Percentiles rank a stretch among this genome's conserved stretches.
phyloP scores from a whole-genome alignment of 2,113 vertebrate genomes.

The Chauna torquata region DNA sequence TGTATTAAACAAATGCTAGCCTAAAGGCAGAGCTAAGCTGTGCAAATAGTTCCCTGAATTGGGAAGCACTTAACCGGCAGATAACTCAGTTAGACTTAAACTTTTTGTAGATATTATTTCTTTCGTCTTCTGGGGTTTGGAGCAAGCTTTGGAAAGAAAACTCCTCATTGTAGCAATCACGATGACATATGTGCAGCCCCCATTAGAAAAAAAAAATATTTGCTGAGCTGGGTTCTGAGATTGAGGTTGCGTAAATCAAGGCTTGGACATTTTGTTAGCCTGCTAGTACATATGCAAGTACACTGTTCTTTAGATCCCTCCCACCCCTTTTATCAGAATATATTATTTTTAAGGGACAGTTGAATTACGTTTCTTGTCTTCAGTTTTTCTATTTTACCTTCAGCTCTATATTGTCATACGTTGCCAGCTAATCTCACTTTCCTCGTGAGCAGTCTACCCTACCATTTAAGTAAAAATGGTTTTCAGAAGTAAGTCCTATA shows the following conservation, averaged over 20 bases:
- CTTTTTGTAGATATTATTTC: not conserved
- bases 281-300: not conserved
- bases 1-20: conserved; percentile 4
- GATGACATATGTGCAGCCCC: not conserved
- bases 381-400: not conserved
- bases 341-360: not conserved
- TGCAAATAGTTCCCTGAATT: conserved; percentile 5
- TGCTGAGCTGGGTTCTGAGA: not conserved
- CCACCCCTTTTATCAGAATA: not conserved
- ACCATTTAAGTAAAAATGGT: conserved; percentile 31
- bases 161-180: not conserved
- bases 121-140: not conserved
- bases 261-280: not conserved
- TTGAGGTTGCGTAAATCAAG: not conserved
- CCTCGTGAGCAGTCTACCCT: not conserved
- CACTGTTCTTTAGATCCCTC: not conserved
- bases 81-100: conserved; percentile 11
- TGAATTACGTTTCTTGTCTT: conserved; percentile 10
- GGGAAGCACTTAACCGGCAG: not conserved
- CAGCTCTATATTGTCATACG: not conserved
- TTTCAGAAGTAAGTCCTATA: conserved; percentile 39
- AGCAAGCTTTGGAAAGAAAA: not conserved
- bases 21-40: not conserved
- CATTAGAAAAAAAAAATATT: not conserved
- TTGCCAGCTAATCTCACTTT: conserved; percentile 14